phyloP scores from a whole-genome alignment of 1,140 invertebrate species.

The Anadara kagoshimensis region DNA sequence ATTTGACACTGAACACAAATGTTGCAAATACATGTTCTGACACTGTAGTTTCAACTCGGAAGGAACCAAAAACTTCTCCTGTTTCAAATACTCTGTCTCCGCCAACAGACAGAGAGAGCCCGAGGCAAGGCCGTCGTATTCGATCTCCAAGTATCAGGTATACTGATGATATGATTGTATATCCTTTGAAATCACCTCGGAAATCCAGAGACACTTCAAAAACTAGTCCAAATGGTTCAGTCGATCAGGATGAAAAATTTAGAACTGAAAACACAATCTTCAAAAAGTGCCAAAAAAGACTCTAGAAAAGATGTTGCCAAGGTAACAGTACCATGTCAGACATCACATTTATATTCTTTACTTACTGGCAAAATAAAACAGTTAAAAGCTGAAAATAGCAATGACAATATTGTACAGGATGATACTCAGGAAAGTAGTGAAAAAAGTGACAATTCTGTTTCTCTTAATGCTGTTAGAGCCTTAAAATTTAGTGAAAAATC shows the following conservation, averaged over 20 bases:
- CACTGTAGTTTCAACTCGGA: neutral
- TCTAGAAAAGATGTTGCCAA: neutral
- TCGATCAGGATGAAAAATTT: slow-evolving; percentile 11
- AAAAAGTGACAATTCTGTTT: neutral
- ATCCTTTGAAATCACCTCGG: slow-evolving; percentile 33
- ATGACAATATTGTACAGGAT: neutral
- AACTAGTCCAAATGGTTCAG: neutral
- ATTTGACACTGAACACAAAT: no score
- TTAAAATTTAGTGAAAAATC: slow-evolving; percentile 5
- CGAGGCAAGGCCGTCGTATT: slow-evolving; percentile 25
- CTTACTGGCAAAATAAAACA: slow-evolving; percentile 16
- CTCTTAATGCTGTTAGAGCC: neutral
- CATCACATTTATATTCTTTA: slow-evolving; percentile 40
- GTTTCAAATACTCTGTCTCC: slow-evolving; percentile 7
- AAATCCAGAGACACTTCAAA: slow-evolving; percentile 12
- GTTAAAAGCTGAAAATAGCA: neutral
- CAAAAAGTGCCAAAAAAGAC: neutral
- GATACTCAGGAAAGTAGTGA: slow-evolving; percentile 3
- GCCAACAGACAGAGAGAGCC: slow-evolving; percentile 9
- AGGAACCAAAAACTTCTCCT: neutral
- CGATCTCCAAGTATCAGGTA: slow-evolving; percentile 38
- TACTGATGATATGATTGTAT: slow-evolving; percentile 41
- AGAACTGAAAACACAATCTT: neutral
- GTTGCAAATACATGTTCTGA: no score
- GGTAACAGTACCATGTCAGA: slow-evolving; percentile 19